Evolutionary conservation across 2,113 vertebrate species (phyloP), one percentile per base, ranked within the genome.

Genomic region (Siniperca knerii): DNA sequence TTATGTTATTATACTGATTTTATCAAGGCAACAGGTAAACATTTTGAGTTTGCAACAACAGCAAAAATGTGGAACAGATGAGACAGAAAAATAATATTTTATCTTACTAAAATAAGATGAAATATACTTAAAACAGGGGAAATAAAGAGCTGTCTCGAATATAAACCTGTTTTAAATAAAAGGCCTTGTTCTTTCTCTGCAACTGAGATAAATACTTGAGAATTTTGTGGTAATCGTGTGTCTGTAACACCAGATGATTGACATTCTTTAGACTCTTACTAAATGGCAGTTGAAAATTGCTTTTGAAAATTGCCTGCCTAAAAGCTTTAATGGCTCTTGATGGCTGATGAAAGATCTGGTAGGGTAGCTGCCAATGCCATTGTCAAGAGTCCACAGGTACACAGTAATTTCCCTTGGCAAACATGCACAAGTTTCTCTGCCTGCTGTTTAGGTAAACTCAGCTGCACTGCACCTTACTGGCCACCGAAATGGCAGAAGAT

Each of bases 381-480:
- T 81, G 33, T 72, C 35, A 48, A 58, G 50, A 69, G 71, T 75
- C 66, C 33, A 23, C 54, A 75, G 65, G 62, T 77, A 81, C 77
- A 75, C 64, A 83, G 65, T 75, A 62, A 87, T 92, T 92, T 92
- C 87, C 61, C 77, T 48, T 71, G 60, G 75, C 83, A 89, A 86
- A 91, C 77, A 89, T 44, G 52, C n/a, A 54, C 16, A 18, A 35
- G 18, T 54, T 60, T 64, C 60, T 68, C 29, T 52, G 69, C 48
- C 52, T 33, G 42, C 73, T 76, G 44, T 78, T 68, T 48, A 68
- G 78, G 35, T 61, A 68, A 69, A 78, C 79, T 86, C 54, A 23
- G 52, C 70, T 46, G 68, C 78, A 68, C 54, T 74, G 73, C 73
- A 69, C 48, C 67, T 81, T 84, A 64, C 50, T 44, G 46, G 57